phyloP scores from a whole-genome alignment of 37 sponge, comb jelly and placozoan species.

The Chondrilla cf. caribensis region DNA sequence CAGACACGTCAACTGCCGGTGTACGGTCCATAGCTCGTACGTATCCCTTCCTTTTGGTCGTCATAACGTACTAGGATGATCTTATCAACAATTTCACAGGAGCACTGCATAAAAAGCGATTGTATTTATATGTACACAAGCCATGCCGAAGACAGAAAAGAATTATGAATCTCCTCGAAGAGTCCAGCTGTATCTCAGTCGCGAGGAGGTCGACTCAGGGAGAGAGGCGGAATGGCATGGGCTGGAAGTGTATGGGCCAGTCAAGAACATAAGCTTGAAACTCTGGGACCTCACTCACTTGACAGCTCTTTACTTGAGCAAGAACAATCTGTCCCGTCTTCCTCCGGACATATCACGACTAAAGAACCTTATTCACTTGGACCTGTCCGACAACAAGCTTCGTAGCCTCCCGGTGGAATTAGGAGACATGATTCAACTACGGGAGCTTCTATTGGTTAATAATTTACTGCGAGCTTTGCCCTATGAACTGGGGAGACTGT shows the following conservation, averaged over 20 bases:
- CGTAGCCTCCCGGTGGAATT: constrained; percentile 84
- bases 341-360: constrained; percentile 85
- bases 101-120: too few species aligned
- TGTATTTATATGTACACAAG: too few species aligned
- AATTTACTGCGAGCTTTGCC: constrained; percentile 83
- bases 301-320: constrained; percentile 73
- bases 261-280: constrained; percentile 75
- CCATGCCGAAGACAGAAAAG: constrained; percentile 15
- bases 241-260: constrained; percentile 70
- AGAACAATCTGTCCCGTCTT: constrained; percentile 71
- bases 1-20: too few species aligned
- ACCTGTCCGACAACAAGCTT: constrained; percentile 93
- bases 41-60: too few species aligned
- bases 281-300: constrained; percentile 78
- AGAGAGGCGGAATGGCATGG: constrained; percentile 55
- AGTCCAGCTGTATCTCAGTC: constrained; percentile 16
- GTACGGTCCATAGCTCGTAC: too few species aligned
- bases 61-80: too few species aligned
- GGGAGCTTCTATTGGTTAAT: constrained; percentile 87
- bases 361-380: constrained; percentile 63
- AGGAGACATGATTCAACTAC: constrained; percentile 93
- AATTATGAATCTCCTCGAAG: constrained; percentile 40
- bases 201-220: too few species aligned
- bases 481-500: constrained; percentile 90
- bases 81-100: too few species aligned